These are phyloP conservation scores for Pygoscelis adeliae DNA, from an alignment of 2,113 vertebrate species.

Conservation along the genomic window DNA sequence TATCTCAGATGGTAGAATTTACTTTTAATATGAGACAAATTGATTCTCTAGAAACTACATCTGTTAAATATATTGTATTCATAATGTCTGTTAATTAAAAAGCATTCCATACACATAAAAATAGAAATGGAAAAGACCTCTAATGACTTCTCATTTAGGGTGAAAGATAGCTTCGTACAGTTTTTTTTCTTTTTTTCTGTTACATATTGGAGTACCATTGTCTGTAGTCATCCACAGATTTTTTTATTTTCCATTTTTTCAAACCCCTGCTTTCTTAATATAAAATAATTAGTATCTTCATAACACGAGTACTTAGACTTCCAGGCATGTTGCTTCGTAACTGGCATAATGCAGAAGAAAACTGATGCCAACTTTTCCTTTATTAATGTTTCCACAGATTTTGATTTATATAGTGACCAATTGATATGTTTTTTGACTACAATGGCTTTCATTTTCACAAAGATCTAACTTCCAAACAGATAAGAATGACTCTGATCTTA, in stretches of 20 bases:
- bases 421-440: background rate
- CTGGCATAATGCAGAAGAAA: background rate
- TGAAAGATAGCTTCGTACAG: background rate
- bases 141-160: slow-evolving; percentile 6
- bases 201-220: background rate
- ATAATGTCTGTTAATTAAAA: slow-evolving; percentile 33
- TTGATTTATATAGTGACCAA: background rate
- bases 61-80: slow-evolving; percentile 17
- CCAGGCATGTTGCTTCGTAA: background rate
- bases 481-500: background rate
- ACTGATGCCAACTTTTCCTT: background rate
- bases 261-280: background rate
- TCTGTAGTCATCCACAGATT: background rate
- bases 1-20: background rate
- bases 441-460: background rate
- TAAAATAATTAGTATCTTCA: background rate
- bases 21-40: background rate
- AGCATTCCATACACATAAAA: slow-evolving; percentile 9
- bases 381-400: background rate
- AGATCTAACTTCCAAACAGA: background rate
- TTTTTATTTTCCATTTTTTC: background rate
- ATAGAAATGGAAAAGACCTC: background rate
- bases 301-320: background rate
- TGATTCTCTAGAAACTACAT: background rate
- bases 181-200: background rate